Percentiles rank a stretch among this genome's conserved stretches.
These are phyloP conservation scores for Epizoanthus ramosus DNA, from an alignment of 92 coral and sea anemone genomes.

Conservation along the genomic window DNA sequence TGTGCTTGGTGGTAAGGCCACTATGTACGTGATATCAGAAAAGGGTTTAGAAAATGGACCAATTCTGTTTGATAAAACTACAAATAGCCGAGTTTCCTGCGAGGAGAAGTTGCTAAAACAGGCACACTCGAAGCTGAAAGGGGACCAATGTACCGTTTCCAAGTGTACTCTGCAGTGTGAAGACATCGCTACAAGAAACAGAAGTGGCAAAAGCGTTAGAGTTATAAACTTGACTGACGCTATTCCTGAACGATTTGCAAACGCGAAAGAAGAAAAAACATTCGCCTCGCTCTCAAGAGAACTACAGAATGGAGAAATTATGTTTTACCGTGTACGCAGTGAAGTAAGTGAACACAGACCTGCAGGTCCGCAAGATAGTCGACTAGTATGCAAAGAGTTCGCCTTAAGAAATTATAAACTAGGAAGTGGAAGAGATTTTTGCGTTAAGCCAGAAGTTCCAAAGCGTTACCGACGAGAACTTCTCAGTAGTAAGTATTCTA, in stretches of 20 bases:
- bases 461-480: constrained; percentile 1
- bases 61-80: constrained; percentile 21
- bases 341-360: background rate
- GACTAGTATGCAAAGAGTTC: background rate
- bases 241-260: background rate
- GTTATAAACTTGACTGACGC: background rate
- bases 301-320: constrained; percentile 1
- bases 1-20: constrained; percentile 39
- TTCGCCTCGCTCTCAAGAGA: constrained; percentile 26
- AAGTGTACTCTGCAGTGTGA: background rate
- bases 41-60: constrained; percentile 66
- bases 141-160: background rate
- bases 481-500: background rate
- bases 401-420: background rate
- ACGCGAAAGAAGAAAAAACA: background rate
- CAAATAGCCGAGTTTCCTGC: constrained; percentile 43
- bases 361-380: background rate
- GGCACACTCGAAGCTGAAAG: constrained; percentile 9
- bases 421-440: background rate
- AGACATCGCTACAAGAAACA: background rate
- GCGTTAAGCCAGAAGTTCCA: background rate
- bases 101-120: background rate
- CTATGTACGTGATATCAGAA: constrained; percentile 81
- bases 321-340: background rate
- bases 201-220: background rate